A percentile compares a stretch with the other conserved stretches of the same genome.
Conservation (phyloP, 2,113 vertebrate genomes). For the Zootoca vivipara region DNA sequence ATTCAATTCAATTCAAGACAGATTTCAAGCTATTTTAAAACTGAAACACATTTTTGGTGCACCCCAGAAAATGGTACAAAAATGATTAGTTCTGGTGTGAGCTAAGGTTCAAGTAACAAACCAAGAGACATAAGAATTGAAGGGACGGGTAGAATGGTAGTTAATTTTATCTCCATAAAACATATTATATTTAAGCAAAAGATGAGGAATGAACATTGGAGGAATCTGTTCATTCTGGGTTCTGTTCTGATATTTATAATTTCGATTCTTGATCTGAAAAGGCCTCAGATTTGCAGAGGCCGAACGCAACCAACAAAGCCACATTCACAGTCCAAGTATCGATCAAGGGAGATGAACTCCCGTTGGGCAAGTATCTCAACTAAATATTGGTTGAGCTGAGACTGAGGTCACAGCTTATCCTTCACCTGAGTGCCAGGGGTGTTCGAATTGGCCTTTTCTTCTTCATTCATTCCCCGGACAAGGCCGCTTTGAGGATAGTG, state of each 20-base stretch:
- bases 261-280: constrained; percentile 45
- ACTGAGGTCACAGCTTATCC: neutral
- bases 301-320: neutral
- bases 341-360: neutral
- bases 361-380: neutral
- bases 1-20: constrained; percentile 83
- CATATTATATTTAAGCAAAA: constrained; percentile 44
- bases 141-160: constrained; percentile 40
- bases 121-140: constrained; percentile 58
- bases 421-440: neutral
- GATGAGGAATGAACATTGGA: constrained; percentile 48
- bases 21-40: constrained; percentile 76
- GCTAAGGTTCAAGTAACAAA: constrained; percentile 70
- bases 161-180: constrained; percentile 56
- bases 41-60: constrained; percentile 77
- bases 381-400: neutral
- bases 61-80: constrained; percentile 77
- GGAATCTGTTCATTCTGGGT: constrained; percentile 58
- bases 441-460: neutral
- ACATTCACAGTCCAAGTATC: neutral
- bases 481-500: neutral
- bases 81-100: constrained; percentile 70
- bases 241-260: constrained; percentile 40
- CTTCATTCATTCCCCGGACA: neutral
- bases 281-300: neutral